phyloP scores from a whole-genome alignment of 2,888 invertebrate genomes.

The Protonemura montana region DNA sequence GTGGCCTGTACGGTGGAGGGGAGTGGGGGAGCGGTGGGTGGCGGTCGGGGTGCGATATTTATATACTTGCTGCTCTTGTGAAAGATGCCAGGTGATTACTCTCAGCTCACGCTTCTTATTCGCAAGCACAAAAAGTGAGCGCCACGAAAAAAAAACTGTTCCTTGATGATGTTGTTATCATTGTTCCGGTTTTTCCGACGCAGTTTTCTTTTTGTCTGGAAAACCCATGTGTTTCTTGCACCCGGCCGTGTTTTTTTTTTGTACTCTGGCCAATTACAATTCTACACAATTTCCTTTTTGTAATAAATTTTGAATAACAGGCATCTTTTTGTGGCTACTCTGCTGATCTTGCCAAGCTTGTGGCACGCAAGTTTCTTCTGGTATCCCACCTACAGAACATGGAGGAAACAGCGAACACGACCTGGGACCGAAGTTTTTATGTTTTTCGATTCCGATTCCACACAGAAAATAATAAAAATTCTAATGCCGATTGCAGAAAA shows the following conservation, averaged over 20 bases:
- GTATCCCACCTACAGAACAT: too few relatives aligned
- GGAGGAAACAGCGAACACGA: too few relatives aligned
- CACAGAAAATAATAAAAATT: too few relatives aligned
- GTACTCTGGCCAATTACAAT: background rate
- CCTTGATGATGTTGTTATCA: slow-evolving; percentile 15
- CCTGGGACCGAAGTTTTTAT: too few relatives aligned
- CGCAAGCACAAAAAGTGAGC: background rate
- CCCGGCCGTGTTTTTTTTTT: background rate
- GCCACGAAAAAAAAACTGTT: background rate
- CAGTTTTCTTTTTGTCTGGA: background rate
- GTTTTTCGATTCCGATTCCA: too few relatives aligned
- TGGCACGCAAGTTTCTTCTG: too few relatives aligned
- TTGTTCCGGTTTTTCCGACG: background rate
- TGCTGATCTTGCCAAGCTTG: too few relatives aligned
- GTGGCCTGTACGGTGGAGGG: too few relatives aligned
- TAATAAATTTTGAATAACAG: too few relatives aligned
- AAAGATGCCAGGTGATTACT: background rate
- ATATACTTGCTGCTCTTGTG: background rate
- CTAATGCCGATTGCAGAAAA: too few relatives aligned
- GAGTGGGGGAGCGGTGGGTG: too few relatives aligned
- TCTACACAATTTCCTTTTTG: background rate
- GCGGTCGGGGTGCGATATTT: background rate
- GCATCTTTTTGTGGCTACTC: too few relatives aligned
- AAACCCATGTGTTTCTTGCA: background rate
- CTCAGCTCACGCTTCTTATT: background rate